Conservation (phyloP, 2,888 invertebrate species). For the Cryptus viduatorius region DNA sequence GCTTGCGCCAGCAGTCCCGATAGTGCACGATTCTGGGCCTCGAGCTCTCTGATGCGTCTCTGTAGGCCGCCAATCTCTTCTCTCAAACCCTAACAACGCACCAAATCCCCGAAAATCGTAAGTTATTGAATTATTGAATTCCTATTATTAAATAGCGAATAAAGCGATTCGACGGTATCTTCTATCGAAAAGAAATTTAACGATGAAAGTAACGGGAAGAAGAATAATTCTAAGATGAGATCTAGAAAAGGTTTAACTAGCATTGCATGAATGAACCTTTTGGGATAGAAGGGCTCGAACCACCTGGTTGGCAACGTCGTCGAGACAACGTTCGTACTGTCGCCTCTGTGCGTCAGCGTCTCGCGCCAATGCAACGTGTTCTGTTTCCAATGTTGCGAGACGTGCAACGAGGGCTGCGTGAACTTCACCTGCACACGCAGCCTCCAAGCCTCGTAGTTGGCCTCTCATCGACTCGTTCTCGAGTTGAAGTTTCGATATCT, state of each 20-base stretch:
- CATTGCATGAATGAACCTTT: constrained; percentile 87
- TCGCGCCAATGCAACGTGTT: constrained; percentile 88
- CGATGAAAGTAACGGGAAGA: neutral
- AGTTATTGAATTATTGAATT: constrained; percentile 15
- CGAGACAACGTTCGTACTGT: constrained; percentile 92
- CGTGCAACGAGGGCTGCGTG: constrained; percentile 86
- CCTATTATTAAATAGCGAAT: constrained; percentile 33
- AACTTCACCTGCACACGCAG: constrained; percentile 83
- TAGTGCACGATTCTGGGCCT: constrained; percentile 91
- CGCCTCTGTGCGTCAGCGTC: constrained; percentile 89
- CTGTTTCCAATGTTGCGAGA: constrained; percentile 87
- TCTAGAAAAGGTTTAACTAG: constrained; percentile 46
- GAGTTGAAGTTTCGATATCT: constrained; percentile 88
- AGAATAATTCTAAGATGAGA: neutral
- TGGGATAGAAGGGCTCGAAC: constrained; percentile 93
- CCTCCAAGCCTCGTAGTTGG: constrained; percentile 80
- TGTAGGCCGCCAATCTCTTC: constrained; percentile 92
- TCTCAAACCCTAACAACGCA: constrained; percentile 88
- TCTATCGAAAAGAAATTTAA: neutral
- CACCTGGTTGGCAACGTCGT: constrained; percentile 94
- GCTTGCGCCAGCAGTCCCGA: constrained; percentile 89
- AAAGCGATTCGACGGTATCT: constrained; percentile 38
- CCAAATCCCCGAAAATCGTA: neutral
- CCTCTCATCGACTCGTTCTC: constrained; percentile 89
- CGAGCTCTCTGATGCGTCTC: constrained; percentile 91